phyloP scores from a whole-genome alignment of 2,113 vertebrate genomes.

The Beaufortia kweichowensis region DNA sequence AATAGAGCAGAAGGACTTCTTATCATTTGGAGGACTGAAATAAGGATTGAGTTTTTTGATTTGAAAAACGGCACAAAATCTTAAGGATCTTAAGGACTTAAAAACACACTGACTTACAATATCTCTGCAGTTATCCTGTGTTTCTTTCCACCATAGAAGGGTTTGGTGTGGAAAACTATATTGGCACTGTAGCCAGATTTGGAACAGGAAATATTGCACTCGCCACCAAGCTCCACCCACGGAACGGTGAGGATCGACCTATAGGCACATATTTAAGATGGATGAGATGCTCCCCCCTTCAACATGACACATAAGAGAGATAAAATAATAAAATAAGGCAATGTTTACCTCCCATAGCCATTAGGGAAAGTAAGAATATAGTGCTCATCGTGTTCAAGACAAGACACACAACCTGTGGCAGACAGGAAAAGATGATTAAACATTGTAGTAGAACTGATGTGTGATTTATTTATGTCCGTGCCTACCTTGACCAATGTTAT shows the following conservation, averaged over 20 bases:
- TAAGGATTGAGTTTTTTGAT: neutral
- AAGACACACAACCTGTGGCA: conserved; percentile 89
- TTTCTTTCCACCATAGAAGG: conserved; percentile 98
- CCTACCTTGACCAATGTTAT: conserved; percentile 98
- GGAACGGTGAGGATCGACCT: conserved; percentile 99
- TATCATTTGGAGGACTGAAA: conserved; percentile 90
- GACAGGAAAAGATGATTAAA: neutral
- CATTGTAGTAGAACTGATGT: neutral
- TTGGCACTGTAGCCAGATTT: conserved; percentile 94
- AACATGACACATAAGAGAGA: neutral
- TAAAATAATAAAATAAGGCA: neutral
- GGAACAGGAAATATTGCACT: conserved; percentile 94
- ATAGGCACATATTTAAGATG: neutral
- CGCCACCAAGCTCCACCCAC: conserved; percentile 98
- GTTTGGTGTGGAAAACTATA: conserved; percentile 97
- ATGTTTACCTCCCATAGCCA: conserved; percentile 91
- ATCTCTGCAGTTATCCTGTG: conserved; percentile 98
- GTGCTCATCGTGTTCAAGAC: conserved; percentile 95
- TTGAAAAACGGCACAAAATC: too few relatives aligned
- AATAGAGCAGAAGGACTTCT: conserved; percentile 93
- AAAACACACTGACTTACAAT: conserved; percentile 84
- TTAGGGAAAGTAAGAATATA: conserved; percentile 98
- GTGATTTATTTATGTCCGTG: neutral
- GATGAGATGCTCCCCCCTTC: neutral
- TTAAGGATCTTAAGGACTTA: too few relatives aligned